Conservation (phyloP, 2,797 vertebrate genomes). For the Hozukius guyotensis region DNA sequence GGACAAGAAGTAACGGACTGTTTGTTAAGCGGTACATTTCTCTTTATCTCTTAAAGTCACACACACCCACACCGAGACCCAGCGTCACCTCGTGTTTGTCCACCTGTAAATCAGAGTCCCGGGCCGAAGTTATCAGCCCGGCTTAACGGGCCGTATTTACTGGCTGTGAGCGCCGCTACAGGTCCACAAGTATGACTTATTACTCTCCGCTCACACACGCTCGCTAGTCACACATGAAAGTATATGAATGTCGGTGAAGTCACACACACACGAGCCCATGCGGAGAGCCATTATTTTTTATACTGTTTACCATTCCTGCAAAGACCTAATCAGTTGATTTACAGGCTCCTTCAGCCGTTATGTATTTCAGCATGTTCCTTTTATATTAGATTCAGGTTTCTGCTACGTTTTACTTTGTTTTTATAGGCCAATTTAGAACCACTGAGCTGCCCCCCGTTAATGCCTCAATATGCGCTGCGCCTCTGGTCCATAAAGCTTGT, state of each 20-base stretch:
- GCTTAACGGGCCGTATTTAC: conserved; percentile 63
- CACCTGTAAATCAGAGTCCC: conserved; percentile 62
- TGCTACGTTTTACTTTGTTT: conserved; percentile 47
- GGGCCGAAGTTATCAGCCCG: conserved; percentile 38
- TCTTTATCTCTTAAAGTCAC: conserved; percentile 10
- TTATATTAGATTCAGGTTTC: conserved; percentile 62
- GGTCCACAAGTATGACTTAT: conserved; percentile 60
- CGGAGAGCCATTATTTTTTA: conserved; percentile 58
- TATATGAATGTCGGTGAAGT: conserved; percentile 44
- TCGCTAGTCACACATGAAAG: conserved; percentile 46
- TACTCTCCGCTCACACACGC: conserved; percentile 22
- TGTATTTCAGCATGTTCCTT: conserved; percentile 42
- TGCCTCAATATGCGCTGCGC: conserved; percentile 30
- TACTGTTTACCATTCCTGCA: conserved; percentile 56
- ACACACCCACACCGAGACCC: background rate
- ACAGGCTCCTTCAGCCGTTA: conserved; percentile 40
- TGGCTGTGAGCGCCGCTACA: conserved; percentile 46
- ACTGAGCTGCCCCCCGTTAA: conserved; percentile 41
- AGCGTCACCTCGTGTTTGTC: conserved; percentile 44
- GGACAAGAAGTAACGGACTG: background rate
- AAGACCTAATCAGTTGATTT: conserved; percentile 63
- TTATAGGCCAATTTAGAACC: conserved; percentile 63
- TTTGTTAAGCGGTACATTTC: conserved; percentile 5
- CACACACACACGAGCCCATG: conserved; percentile 37
- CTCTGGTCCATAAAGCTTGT: conserved; percentile 29